Evolutionary conservation across 2,113 vertebrate species (phyloP).

Genomic region (Ochotona curzoniae): DNA sequence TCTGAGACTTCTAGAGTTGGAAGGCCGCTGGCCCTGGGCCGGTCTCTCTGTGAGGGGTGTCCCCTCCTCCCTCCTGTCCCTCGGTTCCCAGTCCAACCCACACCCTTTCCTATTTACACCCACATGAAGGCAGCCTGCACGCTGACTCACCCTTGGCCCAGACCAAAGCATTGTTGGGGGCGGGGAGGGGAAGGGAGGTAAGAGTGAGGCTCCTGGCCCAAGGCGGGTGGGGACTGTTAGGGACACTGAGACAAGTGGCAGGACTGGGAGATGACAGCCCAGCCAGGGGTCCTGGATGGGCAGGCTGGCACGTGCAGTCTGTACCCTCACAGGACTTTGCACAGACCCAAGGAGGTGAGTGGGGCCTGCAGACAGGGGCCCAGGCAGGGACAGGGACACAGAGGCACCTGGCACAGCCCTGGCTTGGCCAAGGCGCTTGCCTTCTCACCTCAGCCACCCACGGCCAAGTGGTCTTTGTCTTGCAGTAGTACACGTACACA

Average conservation of each 20-base stretch:
- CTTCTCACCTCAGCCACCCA: background rate
- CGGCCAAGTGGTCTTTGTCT: background rate
- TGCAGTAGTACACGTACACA: background rate
- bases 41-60: conserved; percentile 12
- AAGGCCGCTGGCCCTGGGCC: too few relatives aligned
- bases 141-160: conserved; percentile 82
- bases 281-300: conserved; percentile 9
- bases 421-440: background rate
- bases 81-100: conserved; percentile 72
- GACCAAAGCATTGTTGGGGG: conserved; percentile 77
- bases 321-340: background rate
- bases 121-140: conserved; percentile 68
- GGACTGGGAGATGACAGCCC: background rate
- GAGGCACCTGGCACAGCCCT: background rate
- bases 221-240: background rate
- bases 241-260: background rate
- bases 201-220: conserved; percentile 2
- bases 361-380: background rate
- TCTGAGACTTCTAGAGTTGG: too few relatives aligned
- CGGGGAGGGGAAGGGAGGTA: conserved; percentile 19
- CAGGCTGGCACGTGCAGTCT: background rate
- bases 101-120: conserved; percentile 84
- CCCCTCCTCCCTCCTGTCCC: background rate
- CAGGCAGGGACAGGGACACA: background rate
- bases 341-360: background rate